These are phyloP conservation scores for Danionella cerebrum DNA, from an alignment of 2,113 vertebrate species.

Conservation along the genomic window DNA sequence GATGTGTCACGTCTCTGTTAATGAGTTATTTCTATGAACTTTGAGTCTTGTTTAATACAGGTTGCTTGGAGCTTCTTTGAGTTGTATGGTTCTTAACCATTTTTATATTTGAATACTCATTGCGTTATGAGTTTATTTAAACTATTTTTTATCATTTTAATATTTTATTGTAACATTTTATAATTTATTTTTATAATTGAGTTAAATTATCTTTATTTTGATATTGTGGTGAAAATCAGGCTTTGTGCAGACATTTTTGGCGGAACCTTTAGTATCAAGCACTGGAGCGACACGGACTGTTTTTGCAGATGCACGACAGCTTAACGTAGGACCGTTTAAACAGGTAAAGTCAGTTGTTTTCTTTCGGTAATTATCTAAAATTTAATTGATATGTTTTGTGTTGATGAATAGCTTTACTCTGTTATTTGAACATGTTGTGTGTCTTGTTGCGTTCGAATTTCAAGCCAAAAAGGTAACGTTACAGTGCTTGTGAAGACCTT, in stretches of 20 bases:
- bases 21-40: slow-evolving; percentile 38
- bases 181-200: too few species aligned
- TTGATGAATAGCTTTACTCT: background rate
- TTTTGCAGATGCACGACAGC: background rate
- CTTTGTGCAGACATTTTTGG: background rate
- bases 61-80: too few species aligned
- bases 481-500: background rate
- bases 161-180: too few species aligned
- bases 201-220: too few species aligned
- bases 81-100: too few species aligned
- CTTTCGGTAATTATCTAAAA: background rate
- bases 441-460: background rate
- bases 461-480: background rate
- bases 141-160: too few species aligned
- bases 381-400: background rate
- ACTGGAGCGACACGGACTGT: background rate
- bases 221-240: too few species aligned
- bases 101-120: too few species aligned
- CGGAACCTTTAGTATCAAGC: background rate
- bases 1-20: slow-evolving; percentile 23
- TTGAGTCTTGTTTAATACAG: slow-evolving; percentile 24
- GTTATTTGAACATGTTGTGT: background rate
- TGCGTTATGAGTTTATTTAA: too few species aligned
- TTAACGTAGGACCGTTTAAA: background rate
- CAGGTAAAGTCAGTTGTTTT: slow-evolving; percentile 6